Evolutionary conservation across 2,797 vertebrate genomes (phyloP), one percentile per base, ranked within the genome.

Genomic region (Tokudaia tokunoshimensis): DNA sequence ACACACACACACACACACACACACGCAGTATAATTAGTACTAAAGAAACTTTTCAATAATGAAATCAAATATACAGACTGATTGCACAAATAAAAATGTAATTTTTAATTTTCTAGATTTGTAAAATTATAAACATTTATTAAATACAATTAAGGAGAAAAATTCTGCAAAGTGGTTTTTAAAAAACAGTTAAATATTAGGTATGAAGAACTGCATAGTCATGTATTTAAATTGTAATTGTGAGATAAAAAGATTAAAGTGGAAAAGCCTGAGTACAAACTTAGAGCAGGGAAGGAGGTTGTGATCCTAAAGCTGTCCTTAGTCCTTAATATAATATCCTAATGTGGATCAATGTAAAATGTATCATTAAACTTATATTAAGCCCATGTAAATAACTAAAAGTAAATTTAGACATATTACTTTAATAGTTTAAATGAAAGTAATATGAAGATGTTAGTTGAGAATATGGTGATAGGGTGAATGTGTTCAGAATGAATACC

Each of bases 1-100:
- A 72, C 86, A 92, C 88, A 97, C 87, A 96, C 96, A 98, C 97
- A 97, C 92, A 97, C 84, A 97, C 94, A 97, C 95, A 96, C 90
- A 97, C 83, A 96, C 91, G 96, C 85, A 96, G 82, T 86, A 97
- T 98, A 98, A 98, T 98, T 98, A 98, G 98, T 98, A 85, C 84
- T 96, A 95, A 98, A 98, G 47, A 97, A 97, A 98, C 70, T 97
- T 97, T 96, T 52, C 97, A 86, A 98, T 84, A 98, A 94, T 97
- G 55, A 97, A 98, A 92, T 98, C 81, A 96, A 96, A 97, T 91
- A 95, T 93, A 96, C 37, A 95, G 15, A 97, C 34, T 95, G 80
- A 98, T 97, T 97, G 63, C 80, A 97, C 72, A 97, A 84, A 97
- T 97, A 41, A 95, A 97, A 91, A 93, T 63, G 47, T 15, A 19